Conservation (phyloP, 1,140 invertebrate genomes). For the Polypedilum vanderplanki region DNA sequence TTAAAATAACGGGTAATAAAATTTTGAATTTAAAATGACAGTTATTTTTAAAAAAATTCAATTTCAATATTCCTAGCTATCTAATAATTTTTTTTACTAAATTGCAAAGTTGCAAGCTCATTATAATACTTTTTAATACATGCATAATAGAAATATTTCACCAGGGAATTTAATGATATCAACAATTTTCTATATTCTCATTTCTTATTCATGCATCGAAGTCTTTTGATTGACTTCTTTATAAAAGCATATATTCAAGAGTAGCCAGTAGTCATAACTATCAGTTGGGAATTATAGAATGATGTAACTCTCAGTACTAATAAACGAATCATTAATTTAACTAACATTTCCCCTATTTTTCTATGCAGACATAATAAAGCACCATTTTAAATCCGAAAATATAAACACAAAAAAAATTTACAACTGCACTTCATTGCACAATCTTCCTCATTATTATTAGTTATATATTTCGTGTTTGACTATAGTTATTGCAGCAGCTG, state of each 20-base stretch:
- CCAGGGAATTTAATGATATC: no score
- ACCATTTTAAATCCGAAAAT: neutral
- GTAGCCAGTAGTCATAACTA: neutral
- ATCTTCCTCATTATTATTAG: conserved; percentile 6
- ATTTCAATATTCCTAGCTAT: no score
- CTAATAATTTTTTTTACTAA: no score
- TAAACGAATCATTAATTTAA: conserved; percentile 4
- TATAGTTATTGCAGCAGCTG: no score
- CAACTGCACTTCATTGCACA: conserved; percentile 14
- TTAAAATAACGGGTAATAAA: no score
- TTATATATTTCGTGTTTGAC: no score
- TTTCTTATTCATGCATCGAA: neutral
- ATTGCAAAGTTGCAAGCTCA: no score
- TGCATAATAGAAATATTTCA: no score
- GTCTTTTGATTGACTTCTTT: neutral
- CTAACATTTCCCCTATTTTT: neutral
- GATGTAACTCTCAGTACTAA: neutral
- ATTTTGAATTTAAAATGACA: no score
- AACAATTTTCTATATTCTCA: neutral
- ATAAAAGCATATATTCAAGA: neutral
- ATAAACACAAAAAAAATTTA: neutral
- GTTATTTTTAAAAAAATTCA: no score
- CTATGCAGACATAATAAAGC: neutral
- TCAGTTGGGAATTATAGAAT: neutral
- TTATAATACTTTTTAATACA: no score